phyloP scores from a whole-genome alignment of 2,797 vertebrate genomes.

The Stomatorhinus walkeri region DNA sequence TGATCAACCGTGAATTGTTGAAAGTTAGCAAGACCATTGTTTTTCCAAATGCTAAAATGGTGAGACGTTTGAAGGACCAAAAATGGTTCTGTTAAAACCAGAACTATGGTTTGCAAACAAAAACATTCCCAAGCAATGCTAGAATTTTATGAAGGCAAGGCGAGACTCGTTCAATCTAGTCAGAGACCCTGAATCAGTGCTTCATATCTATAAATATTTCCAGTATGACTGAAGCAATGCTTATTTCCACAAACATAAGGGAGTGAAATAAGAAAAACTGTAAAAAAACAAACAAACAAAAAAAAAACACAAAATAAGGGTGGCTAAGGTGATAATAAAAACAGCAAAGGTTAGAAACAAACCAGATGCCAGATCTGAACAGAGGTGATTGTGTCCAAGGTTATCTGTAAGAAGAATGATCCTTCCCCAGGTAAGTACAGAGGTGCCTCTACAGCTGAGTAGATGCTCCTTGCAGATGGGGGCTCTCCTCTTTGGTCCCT shows the following conservation, averaged over 20 bases:
- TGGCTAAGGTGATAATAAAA: slow-evolving; percentile 38
- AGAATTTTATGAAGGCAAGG: background rate
- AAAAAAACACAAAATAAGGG: slow-evolving; percentile 25
- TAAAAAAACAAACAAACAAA: background rate
- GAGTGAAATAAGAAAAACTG: background rate
- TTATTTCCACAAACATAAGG: background rate
- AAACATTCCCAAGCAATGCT: slow-evolving; percentile 44
- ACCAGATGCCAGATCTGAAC: slow-evolving; percentile 16
- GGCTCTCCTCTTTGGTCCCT: background rate
- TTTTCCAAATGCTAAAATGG: background rate
- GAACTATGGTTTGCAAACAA: slow-evolving; percentile 24
- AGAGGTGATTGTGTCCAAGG: background rate
- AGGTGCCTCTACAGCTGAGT: background rate
- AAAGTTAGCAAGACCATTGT: background rate
- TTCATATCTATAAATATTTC: slow-evolving; percentile 53
- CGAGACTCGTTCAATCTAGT: background rate
- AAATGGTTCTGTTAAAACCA: slow-evolving; percentile 4
- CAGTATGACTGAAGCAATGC: slow-evolving; percentile 48
- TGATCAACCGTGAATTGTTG: background rate
- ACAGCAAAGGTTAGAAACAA: slow-evolving; percentile 23
- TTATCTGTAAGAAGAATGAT: slow-evolving; percentile 27
- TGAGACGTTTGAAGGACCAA: background rate
- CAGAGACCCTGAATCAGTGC: slow-evolving; percentile 17
- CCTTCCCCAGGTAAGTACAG: background rate
- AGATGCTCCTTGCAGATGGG: background rate